Evolutionary conservation across 2,113 vertebrate species (phyloP).

Genomic region (Hucho hucho): DNA sequence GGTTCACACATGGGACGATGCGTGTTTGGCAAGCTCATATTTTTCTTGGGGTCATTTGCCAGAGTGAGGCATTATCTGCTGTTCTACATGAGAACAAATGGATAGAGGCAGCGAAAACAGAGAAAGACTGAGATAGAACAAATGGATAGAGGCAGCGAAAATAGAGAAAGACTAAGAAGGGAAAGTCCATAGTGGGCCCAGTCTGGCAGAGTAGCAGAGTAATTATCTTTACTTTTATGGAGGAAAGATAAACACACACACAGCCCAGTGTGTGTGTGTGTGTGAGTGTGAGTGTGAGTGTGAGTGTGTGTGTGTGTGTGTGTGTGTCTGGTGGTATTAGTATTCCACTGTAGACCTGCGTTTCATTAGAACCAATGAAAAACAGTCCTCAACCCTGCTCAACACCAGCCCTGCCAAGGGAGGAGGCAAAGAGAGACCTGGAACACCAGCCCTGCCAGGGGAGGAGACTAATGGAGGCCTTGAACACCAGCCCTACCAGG

Average conservation of each 20-base stretch:
- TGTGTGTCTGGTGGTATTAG: conserved; percentile 22
- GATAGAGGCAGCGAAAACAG: neutral
- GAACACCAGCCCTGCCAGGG: conserved; percentile 27
- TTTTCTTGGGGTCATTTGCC: too few species aligned
- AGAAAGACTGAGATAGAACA: too few species aligned
- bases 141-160: too few species aligned
- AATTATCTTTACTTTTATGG: neutral
- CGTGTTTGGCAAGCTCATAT: too few species aligned
- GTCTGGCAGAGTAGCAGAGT: neutral
- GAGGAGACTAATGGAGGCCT: neutral
- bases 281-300: too few species aligned
- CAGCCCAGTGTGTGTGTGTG: neutral
- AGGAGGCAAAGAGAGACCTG: neutral
- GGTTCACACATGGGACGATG: too few species aligned
- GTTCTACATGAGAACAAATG: too few species aligned
- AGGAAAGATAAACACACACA: neutral
- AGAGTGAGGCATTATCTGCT: too few species aligned
- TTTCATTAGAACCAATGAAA: conserved; percentile 42
- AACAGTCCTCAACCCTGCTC: conserved; percentile 24
- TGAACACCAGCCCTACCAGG: conserved; percentile 24
- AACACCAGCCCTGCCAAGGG: neutral
- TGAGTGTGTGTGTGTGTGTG: neutral
- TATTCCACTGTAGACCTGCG: conserved; percentile 15
- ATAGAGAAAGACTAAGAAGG: too few species aligned
- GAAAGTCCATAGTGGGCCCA: neutral